Evolutionary conservation across 2,888 invertebrate species (phyloP), one percentile per base, ranked within the genome.

Genomic region (Eupithecia tripunctaria): DNA sequence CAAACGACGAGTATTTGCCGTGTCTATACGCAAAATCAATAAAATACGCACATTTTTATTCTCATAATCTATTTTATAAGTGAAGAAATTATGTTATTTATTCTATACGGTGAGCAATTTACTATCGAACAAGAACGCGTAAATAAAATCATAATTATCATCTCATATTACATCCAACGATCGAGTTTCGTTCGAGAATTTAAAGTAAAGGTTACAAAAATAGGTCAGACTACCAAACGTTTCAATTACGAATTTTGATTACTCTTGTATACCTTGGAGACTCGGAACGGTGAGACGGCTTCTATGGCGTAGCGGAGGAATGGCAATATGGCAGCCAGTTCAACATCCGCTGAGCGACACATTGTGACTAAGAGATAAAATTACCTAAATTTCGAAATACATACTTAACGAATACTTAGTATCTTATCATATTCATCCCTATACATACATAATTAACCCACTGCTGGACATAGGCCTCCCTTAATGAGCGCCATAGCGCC

Each of bases 141-240:
- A 12, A 25, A 12, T 56, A 12, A 3, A 25, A 14, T 56, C 56
- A 15, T 47, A n/a, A 47, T 7, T n/a, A n/a, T 43, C 25, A 14
- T 56, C 56, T 25, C 25, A 18, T 2, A 10, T 14, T 12, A 18
- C 6, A 10, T 32, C n/a, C 14, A 21, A 36, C 60, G 36, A 59
- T 27, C 64, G 63, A 67, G 38, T 63, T 72, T 18, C 43, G 15
- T 60, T 72, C 64, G 65, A 72, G 43, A 68, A 32, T 43, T 7
- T 41, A 29, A 29, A 36, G 47, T 69, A 32, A 47, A 27, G 8
- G 43, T 72, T 43, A 41, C 29, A 59, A 25, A 68, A 72, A 72
- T 60, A 68, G 72, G 65, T 47, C 72, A 59, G 43, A 27, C 21
- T 56, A 68, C 27, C 43, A 47, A 21, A 38, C 36, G 64, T 38